phyloP scores from a whole-genome alignment of 2,113 vertebrate genomes.

The Eulemur macaco region DNA sequence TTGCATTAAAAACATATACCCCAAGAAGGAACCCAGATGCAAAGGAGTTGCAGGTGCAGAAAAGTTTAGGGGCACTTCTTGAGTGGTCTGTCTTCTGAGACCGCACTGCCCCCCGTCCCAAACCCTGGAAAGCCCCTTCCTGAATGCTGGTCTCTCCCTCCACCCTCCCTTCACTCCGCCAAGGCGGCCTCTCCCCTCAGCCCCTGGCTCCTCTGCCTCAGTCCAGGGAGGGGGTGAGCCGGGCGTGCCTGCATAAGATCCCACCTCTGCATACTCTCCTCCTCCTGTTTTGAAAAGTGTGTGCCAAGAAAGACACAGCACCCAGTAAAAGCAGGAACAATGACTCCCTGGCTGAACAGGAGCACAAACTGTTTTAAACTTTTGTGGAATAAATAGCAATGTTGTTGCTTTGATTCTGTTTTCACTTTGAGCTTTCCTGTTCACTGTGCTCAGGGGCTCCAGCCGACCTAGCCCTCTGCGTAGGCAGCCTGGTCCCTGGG shows the following conservation, averaged over 20 bases:
- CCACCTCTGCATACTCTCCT: background rate
- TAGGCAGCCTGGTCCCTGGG: rapidly evolving
- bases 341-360: background rate
- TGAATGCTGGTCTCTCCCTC: background rate
- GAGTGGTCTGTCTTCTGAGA: background rate
- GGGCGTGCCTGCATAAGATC: background rate
- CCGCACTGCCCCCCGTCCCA: too few species aligned
- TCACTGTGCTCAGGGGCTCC: background rate
- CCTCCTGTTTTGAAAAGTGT: too few species aligned
- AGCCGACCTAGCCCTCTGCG: background rate
- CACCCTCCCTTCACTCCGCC: too few species aligned
- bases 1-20: background rate
- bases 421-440: background rate
- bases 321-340: background rate
- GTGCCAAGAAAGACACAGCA: background rate
- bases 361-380: too few species aligned
- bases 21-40: background rate
- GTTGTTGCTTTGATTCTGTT: background rate
- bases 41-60: background rate
- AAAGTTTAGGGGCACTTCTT: background rate
- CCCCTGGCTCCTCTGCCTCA: rapidly evolving
- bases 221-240: background rate
- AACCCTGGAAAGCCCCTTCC: too few species aligned
- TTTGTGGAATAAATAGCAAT: background rate
- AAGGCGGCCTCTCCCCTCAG: background rate